Base-by-base conservation (phyloP, 2,797 vertebrate species). In the Sternotherus odoratus region DNA sequence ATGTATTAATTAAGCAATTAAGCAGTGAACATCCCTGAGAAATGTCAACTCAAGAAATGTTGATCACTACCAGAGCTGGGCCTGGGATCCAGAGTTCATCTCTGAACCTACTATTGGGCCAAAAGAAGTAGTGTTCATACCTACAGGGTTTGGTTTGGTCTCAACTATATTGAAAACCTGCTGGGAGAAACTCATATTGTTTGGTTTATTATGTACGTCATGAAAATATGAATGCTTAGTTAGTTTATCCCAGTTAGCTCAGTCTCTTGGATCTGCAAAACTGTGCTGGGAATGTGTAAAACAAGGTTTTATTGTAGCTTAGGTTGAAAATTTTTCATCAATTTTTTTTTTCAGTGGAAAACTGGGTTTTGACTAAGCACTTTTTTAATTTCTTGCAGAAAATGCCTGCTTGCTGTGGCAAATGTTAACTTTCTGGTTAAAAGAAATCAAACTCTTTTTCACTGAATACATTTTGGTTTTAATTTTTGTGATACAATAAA, bases 91-190 rank as follows among this genome's bases (percentile, higher is more conserved):
- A 13, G 23, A 46, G 36, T 74, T 46, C 12, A 13, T 36, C 36
- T 36, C 63, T 36, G 60, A 66, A 23, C 19, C 63, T 66, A 23
- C 19, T 36, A 9, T 66, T 36, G n/a, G 16, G 83, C 28, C n/a
- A 36, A 4, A 36, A 36, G 1, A 13, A 43, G 2, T 19, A 80
- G 89, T 84, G n/a, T 3, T 23, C 26, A 7, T 5, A 53, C 43
- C n/a, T 79, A 0, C 0, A 3, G 11, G 3, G 1, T 16, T 10
- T 63, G 19, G 75, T 46, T 74, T 74, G 39, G 69, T 12, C 17
- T 69, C 0, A 5, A 17, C 66, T 85, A 86, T 51, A 9, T 4
- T 26, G 0, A 50, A 72, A 48, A 54, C 79, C 91, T 90, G 28
- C 43, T 12, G 13, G 10, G n/a, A 30, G 79, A 82, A 75, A 72